Percentiles rank a stretch among this genome's conserved stretches.
Conservation (phyloP, 1,140 invertebrate species). For the Patella vulgata region DNA sequence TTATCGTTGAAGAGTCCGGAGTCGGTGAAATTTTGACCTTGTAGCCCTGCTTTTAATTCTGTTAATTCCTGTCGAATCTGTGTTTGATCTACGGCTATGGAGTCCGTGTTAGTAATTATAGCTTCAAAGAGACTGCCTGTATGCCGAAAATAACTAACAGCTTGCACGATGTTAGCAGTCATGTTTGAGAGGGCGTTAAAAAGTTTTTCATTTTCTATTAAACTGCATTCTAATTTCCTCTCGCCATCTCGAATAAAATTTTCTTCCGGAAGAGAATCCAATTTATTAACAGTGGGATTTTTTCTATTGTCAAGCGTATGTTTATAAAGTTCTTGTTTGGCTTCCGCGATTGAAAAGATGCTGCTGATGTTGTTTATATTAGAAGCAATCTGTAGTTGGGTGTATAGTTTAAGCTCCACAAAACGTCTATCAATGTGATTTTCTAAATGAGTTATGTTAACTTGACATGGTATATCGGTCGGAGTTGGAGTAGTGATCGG, state of each 20-base stretch:
- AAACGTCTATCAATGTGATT: constrained; percentile 12
- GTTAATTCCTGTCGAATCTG: constrained; percentile 11
- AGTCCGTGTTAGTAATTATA: constrained; percentile 38
- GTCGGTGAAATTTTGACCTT: too few relatives aligned
- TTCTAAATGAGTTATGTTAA: not conserved
- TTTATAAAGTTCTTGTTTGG: too few relatives aligned
- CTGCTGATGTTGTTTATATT: not conserved
- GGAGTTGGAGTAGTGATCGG: constrained; percentile 1
- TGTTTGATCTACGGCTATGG: constrained; percentile 36
- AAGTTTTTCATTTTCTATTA: constrained; percentile 14
- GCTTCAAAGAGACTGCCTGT: constrained; percentile 38
- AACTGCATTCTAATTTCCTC: not conserved
- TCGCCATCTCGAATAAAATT: not conserved
- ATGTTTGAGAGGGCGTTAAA: constrained; percentile 24
- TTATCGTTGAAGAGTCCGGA: too few relatives aligned
- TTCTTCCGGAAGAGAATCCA: not conserved
- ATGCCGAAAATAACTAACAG: constrained; percentile 37
- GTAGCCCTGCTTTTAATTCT: too few relatives aligned
- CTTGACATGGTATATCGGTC: constrained; percentile 8
- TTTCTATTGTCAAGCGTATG: not conserved
- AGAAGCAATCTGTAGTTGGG: constrained; percentile 2
- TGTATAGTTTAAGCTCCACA: constrained; percentile 10
- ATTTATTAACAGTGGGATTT: not conserved
- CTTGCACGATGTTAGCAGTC: constrained; percentile 31
- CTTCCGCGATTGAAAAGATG: too few relatives aligned